Evolutionary conservation across 1,140 invertebrate species (phyloP).

Genomic region (Euwallacea fornicatus): DNA sequence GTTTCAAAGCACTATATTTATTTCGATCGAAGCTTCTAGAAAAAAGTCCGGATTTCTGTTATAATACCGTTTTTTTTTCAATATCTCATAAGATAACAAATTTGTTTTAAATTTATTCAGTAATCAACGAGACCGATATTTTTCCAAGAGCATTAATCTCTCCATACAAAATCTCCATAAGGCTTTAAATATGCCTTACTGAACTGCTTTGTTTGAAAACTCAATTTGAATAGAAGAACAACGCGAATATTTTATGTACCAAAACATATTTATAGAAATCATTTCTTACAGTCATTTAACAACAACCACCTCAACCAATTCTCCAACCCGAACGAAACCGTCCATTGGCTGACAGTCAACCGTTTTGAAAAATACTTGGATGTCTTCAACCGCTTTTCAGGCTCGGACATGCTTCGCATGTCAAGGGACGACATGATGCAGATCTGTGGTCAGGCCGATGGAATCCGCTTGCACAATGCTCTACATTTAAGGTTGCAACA

Average conservation of each 20-base stretch:
- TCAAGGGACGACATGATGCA: slow-evolving; percentile 89
- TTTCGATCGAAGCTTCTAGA: too few species aligned
- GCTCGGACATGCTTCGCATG: slow-evolving; percentile 82
- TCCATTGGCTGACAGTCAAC: slow-evolving; percentile 77
- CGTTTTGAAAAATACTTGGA: slow-evolving; percentile 74
- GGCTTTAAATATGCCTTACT: too few species aligned
- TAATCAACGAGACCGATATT: neutral
- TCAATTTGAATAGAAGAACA: too few species aligned
- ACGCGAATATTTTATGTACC: too few species aligned
- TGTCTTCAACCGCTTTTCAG: slow-evolving; percentile 84
- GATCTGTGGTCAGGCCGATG: slow-evolving; percentile 90
- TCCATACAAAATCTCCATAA: too few species aligned
- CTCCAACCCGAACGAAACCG: slow-evolving; percentile 62
- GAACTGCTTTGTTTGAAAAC: too few species aligned
- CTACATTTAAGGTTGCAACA: slow-evolving; percentile 69
- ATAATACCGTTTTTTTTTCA: too few species aligned
- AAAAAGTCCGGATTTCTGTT: too few species aligned
- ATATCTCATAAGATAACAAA: too few species aligned
- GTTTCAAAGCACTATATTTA: too few species aligned
- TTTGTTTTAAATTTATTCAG: too few species aligned
- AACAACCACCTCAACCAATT: slow-evolving; percentile 31
- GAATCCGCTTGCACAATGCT: slow-evolving; percentile 87
- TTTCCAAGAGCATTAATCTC: neutral
- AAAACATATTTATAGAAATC: neutral
- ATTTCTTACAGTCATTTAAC: slow-evolving; percentile 10